phyloP scores from a whole-genome alignment of 1,140 invertebrate genomes.

The Drosophila kohkoa region DNA sequence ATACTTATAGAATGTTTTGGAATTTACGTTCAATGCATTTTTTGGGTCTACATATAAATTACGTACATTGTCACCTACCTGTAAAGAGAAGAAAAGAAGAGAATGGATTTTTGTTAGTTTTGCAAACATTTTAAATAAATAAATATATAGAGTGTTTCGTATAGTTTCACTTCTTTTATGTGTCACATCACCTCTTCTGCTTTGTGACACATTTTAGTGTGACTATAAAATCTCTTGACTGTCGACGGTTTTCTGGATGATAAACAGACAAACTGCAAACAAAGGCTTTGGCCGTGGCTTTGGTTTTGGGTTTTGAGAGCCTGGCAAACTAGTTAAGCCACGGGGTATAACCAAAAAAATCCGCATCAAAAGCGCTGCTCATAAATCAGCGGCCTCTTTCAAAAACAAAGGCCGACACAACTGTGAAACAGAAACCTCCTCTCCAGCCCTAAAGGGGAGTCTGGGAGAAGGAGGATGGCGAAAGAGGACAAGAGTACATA shows the following conservation, averaged over 20 bases:
- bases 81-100: conserved; percentile 57
- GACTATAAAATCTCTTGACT: conserved; percentile 15
- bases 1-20: not conserved
- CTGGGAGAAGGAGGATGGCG: conserved; percentile 4
- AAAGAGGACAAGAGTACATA: not conserved
- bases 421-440: not conserved
- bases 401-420: conserved; percentile 46
- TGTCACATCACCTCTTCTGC: not conserved
- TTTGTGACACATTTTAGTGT: not conserved
- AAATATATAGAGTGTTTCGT: conserved; percentile 18
- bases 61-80: conserved; percentile 83
- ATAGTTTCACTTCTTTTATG: too few species aligned
- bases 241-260: conserved; percentile 11
- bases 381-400: conserved; percentile 51
- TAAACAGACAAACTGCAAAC: conserved; percentile 35
- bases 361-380: conserved; percentile 52
- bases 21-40: conserved; percentile 5
- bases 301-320: conserved; percentile 17
- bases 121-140: conserved; percentile 7
- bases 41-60: conserved; percentile 41
- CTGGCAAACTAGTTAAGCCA: conserved; percentile 56
- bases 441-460: not conserved
- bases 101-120: conserved; percentile 5
- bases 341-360: conserved; percentile 45
- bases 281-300: conserved; percentile 22